A percentile compares a stretch with the other conserved stretches of the same genome.
These are phyloP conservation scores for Proisotoma minuta DNA, from an alignment of 2,888 invertebrate genomes.

Conservation along the genomic window DNA sequence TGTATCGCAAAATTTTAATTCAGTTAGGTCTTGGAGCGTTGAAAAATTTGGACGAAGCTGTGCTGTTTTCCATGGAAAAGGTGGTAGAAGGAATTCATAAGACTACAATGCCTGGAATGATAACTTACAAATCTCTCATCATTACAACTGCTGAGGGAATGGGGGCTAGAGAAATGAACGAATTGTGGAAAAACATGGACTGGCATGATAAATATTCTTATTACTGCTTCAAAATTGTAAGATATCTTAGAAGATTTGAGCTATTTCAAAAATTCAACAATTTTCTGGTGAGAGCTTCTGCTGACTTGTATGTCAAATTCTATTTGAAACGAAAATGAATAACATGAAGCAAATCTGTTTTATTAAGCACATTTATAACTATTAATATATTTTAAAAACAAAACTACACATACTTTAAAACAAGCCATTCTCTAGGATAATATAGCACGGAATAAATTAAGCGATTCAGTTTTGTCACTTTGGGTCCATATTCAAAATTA, in stretches of 20 bases:
- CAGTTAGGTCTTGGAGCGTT: neutral
- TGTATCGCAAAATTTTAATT: neutral
- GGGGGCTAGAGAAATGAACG: neutral
- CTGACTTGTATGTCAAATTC: neutral
- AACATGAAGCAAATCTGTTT: no score
- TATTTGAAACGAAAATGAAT: no score
- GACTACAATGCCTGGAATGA: neutral
- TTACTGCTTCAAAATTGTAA: neutral
- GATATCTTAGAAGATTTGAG: neutral
- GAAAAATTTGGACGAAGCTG: neutral
- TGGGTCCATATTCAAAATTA: no score
- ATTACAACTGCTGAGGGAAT: neutral
- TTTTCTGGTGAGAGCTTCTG: neutral
- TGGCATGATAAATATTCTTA: neutral
- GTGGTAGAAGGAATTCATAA: neutral
- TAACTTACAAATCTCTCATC: neutral
- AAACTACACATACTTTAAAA: no score
- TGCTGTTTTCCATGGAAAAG: neutral
- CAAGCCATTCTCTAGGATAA: no score
- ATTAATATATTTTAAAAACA: no score
- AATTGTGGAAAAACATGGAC: neutral
- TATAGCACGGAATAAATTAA: no score
- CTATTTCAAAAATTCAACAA: no score
- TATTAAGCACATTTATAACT: no score
- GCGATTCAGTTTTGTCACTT: no score